phyloP scores from a whole-genome alignment of 2,888 invertebrate species.

The Callosobruchus maculatus region DNA sequence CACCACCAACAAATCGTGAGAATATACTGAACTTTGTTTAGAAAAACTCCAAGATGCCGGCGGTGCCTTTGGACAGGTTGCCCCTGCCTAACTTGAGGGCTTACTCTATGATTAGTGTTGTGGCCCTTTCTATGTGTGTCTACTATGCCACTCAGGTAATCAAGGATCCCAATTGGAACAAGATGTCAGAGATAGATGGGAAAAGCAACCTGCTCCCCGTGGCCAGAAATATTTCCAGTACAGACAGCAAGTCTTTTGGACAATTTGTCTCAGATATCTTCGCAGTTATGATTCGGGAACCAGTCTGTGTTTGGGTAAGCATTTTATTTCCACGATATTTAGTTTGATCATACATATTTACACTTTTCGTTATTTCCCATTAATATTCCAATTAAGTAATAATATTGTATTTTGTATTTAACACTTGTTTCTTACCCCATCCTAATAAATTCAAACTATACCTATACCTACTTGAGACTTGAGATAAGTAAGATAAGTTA shows the following conservation, averaged over 20 bases:
- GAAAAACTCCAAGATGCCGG: slow-evolving; percentile 55
- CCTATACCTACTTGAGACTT: too few species aligned
- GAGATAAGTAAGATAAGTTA: too few species aligned
- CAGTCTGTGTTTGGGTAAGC: slow-evolving; percentile 82
- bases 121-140: slow-evolving; percentile 67
- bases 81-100: slow-evolving; percentile 79
- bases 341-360: too few species aligned
- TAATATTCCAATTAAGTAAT: too few species aligned
- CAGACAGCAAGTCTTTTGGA: slow-evolving; percentile 46
- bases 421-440: too few species aligned
- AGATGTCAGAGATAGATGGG: slow-evolving; percentile 15
- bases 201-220: background rate
- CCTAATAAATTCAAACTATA: too few species aligned
- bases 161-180: slow-evolving; percentile 66
- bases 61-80: slow-evolving; percentile 70
- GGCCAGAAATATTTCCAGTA: slow-evolving; percentile 36
- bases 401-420: too few species aligned
- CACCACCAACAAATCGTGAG: background rate
- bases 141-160: slow-evolving; percentile 71
- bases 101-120: slow-evolving; percentile 72
- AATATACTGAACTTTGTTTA: background rate
- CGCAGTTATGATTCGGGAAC: slow-evolving; percentile 72
- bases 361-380: too few species aligned
- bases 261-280: slow-evolving; percentile 61
- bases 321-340: background rate